Evolutionary conservation across 1,140 invertebrate genomes (phyloP).

Genomic region (Chironomus tepperi): DNA sequence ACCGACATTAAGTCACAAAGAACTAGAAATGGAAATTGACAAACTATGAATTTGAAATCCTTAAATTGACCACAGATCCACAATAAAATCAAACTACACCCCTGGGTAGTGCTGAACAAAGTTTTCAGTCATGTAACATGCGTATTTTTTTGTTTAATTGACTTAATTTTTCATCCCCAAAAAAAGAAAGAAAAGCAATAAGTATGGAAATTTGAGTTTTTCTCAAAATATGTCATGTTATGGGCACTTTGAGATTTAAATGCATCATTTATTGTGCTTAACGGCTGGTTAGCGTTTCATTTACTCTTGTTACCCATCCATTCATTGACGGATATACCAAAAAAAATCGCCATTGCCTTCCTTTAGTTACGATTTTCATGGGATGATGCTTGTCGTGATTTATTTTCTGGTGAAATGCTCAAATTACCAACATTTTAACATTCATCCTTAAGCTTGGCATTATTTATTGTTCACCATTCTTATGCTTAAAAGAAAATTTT

Average conservation of each 20-base stretch:
- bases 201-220: slow-evolving; percentile 13
- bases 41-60: no score
- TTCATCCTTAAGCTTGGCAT: slow-evolving; percentile 6
- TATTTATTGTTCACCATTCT: slow-evolving; percentile 7
- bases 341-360: background rate
- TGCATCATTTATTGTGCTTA: slow-evolving; percentile 23
- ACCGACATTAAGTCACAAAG: no score
- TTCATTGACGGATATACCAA: background rate
- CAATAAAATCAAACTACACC: no score
- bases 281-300: slow-evolving; percentile 5
- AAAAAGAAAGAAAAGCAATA: background rate
- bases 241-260: slow-evolving; percentile 15
- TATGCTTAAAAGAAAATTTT: background rate
- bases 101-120: no score
- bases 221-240: slow-evolving; percentile 10
- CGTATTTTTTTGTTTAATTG: background rate
- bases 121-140: background rate
- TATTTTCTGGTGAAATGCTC: slow-evolving; percentile 8
- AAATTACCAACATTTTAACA: slow-evolving; percentile 9
- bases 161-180: background rate
- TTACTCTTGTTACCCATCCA: slow-evolving; percentile 10
- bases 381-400: slow-evolving; percentile 12
- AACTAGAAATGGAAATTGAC: no score
- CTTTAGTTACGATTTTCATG: background rate
- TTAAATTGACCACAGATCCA: no score